Conservation (phyloP, 2,113 vertebrate species). For the Columba livia region DNA sequence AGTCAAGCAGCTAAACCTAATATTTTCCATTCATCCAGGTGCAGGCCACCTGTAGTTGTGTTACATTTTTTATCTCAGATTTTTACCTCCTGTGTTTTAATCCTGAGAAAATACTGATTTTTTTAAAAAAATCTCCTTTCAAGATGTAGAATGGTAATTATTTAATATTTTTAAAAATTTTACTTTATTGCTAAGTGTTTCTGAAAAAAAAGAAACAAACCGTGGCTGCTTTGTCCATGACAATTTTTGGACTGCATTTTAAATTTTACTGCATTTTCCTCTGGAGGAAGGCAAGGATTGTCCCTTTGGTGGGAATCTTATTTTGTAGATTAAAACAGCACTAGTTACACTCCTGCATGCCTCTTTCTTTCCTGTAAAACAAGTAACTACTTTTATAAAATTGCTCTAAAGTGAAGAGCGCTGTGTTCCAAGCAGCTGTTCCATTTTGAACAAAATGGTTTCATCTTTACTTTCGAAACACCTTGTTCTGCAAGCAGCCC, state of each 20-base stretch:
- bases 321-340: neutral
- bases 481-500: neutral
- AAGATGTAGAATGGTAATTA: neutral
- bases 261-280: conserved; percentile 34
- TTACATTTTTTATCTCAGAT: neutral
- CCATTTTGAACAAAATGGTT: neutral
- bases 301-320: neutral
- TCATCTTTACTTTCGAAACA: neutral
- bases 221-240: neutral
- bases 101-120: neutral
- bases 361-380: neutral
- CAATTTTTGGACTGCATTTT: neutral
- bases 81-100: conserved; percentile 11
- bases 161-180: neutral
- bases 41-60: conserved; percentile 67
- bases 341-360: neutral
- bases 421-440: neutral
- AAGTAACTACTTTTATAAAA: neutral
- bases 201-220: neutral
- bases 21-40: conserved; percentile 65
- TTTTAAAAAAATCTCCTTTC: neutral
- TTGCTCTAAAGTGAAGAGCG: neutral
- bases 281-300: conserved; percentile 6
- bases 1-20: conserved; percentile 8
- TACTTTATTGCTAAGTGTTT: neutral